Evolutionary conservation across 2,888 invertebrate genomes (phyloP).

Genomic region (Hyposoter didymator): DNA sequence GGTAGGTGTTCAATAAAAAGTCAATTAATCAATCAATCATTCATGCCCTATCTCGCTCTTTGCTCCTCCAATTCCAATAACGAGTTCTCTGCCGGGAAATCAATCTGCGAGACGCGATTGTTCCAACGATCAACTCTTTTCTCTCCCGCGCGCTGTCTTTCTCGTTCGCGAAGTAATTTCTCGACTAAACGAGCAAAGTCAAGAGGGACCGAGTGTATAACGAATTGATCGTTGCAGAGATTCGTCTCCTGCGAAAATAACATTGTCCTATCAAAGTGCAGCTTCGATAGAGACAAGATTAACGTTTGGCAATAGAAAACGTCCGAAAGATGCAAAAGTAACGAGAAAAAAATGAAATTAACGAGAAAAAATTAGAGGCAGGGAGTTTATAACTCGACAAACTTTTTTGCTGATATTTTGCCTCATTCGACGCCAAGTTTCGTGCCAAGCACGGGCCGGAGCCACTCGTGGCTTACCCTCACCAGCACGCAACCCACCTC

Average conservation of each 20-base stretch:
- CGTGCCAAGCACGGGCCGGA: constrained; percentile 69
- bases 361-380: neutral
- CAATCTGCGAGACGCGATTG: constrained; percentile 51
- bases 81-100: constrained; percentile 48
- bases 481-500: constrained; percentile 58
- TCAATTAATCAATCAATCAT: constrained; percentile 56
- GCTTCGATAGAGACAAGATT: constrained; percentile 20
- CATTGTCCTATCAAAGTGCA: constrained; percentile 26
- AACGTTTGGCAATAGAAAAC: constrained; percentile 2
- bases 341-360: constrained; percentile 12
- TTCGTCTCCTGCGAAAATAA: constrained; percentile 22
- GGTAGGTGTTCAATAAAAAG: constrained; percentile 35
- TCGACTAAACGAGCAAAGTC: constrained; percentile 50
- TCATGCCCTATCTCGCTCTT: constrained; percentile 11
- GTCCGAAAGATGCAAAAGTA: neutral
- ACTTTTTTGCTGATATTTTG: constrained; percentile 67
- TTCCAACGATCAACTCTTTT: constrained; percentile 24
- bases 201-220: constrained; percentile 30
- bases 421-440: constrained; percentile 66
- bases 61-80: constrained; percentile 24
- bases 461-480: constrained; percentile 56
- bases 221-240: constrained; percentile 38
- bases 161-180: constrained; percentile 28
- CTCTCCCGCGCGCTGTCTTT: constrained; percentile 1
- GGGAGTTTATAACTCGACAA: constrained; percentile 59